Evolutionary conservation across 2,797 vertebrate species (phyloP).

Genomic region (Ptychobarbus kaznakovi): DNA sequence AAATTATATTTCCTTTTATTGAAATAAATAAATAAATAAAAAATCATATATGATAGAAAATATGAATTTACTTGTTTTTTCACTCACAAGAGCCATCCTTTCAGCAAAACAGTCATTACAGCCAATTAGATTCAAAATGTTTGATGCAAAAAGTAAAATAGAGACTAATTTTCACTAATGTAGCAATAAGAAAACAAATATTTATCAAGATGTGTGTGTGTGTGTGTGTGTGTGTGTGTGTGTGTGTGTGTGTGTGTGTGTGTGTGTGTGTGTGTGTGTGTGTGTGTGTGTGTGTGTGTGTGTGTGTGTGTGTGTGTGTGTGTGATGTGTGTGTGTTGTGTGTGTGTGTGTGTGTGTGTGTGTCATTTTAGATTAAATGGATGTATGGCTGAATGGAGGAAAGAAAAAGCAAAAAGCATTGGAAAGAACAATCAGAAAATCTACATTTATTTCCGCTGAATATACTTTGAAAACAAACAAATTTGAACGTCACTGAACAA

Average conservation of each 20-base stretch:
- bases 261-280: not conserved
- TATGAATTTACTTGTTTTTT: not conserved
- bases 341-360: not conserved
- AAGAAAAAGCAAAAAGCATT: conserved; percentile 10
- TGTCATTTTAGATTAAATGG: not conserved
- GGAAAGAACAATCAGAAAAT: not conserved
- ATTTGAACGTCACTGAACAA: conserved; percentile 5
- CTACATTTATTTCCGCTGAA: not conserved
- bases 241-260: not conserved
- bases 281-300: not conserved
- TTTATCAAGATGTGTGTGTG: not conserved
- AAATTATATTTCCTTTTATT: not conserved
- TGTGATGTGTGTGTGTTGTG: not conserved
- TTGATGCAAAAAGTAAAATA: not conserved
- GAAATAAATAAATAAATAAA: not conserved
- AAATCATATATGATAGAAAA: not conserved
- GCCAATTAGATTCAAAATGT: not conserved
- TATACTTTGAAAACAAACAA: conserved; percentile 4
- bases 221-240: not conserved
- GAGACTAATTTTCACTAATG: not conserved
- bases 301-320: not conserved
- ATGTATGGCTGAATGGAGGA: not conserved
- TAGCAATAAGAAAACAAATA: not conserved
- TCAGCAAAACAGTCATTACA: not conserved
- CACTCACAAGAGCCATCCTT: not conserved